Base-by-base conservation (phyloP, 2,113 vertebrate genomes). In the Condylura cristata region DNA sequence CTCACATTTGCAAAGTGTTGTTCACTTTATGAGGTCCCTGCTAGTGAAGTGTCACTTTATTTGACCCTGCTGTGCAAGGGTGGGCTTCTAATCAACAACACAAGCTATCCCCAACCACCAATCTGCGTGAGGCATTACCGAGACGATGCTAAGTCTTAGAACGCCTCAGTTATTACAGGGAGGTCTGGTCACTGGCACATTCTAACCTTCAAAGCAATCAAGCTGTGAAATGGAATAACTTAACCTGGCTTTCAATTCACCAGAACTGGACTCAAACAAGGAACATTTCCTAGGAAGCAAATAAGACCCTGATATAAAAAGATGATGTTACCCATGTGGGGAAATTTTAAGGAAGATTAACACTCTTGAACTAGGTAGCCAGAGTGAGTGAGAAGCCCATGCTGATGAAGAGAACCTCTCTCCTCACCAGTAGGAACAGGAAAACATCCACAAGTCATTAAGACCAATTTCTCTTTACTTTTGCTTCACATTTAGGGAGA, bases 401-500 rank as follows among this genome's bases (percentile, higher is more conserved):
- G 12, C 3, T 34, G 46, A 61, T 18, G 3, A 60, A 28, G 7
- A 30, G 28, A n/a, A 66, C 26, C 60, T 56, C 46, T 72, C 9
- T 72, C 70, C n/a, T 11, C 53, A 93, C 22, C 22, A 11, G 17
- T 0, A 11, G 16, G 14, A 41, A 61, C 48, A 34, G 68, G n/a
- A 60, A 74, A 76, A 70, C 6, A 61, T 0, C 6, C 20, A 0
- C 28, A 65, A 65, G 32, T 65, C 44, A 72, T 7, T 32, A 34
- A 82, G n/a, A 84, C 63, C 24, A 28, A 11, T 68, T 20, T 90
- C 39, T 51, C 85, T 51, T 86, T 37, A 39, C 39, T 58, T 93
- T 26, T 89, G 65, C 51, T 83, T 93, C 79, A 74, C 24, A 78
- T 20, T 68, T 91, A 63, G 37, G 83, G 41, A 94, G 20, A 70